Conservation (phyloP, 1,140 invertebrate genomes). For the Lordiphosa clarofinis region DNA sequence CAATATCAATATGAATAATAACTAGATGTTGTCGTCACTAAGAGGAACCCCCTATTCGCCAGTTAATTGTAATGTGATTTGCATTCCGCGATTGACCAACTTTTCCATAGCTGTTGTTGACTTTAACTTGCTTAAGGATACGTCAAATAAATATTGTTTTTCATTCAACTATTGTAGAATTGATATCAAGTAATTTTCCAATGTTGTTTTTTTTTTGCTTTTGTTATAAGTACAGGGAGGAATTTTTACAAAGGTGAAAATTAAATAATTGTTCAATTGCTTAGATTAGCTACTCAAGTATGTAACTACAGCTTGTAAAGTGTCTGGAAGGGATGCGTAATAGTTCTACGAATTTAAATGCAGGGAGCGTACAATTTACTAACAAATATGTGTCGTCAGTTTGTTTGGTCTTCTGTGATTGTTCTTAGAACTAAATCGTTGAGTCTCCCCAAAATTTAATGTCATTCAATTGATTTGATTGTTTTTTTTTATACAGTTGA, state of each 20-base stretch:
- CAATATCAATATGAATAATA: conserved; percentile 4
- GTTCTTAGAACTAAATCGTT: neutral
- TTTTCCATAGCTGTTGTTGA: conserved; percentile 26
- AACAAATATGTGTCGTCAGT: too few relatives aligned
- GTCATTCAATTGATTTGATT: too few relatives aligned
- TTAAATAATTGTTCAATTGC: too few relatives aligned
- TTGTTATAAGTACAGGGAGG: too few relatives aligned
- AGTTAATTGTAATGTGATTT: conserved; percentile 12
- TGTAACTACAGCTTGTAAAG: too few relatives aligned
- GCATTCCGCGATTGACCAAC: conserved; percentile 18
- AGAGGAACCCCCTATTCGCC: conserved; percentile 25
- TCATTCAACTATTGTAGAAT: neutral
- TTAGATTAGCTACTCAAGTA: too few relatives aligned
- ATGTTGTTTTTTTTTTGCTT: neutral
- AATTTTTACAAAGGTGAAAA: too few relatives aligned
- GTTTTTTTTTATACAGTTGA: too few relatives aligned
- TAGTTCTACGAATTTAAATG: too few relatives aligned
- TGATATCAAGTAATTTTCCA: conserved; percentile 12
- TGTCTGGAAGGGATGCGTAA: too few relatives aligned
- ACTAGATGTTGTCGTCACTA: conserved; percentile 15
- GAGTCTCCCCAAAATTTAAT: neutral
- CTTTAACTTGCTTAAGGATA: conserved; percentile 17
- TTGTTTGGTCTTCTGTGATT: neutral
- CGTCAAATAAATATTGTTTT: neutral
- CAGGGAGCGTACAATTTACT: neutral